Percentiles rank a stretch among this genome's conserved stretches.
Evolutionary conservation across 2,113 vertebrate species (phyloP).

Genomic region (Rhombomys opimus): DNA sequence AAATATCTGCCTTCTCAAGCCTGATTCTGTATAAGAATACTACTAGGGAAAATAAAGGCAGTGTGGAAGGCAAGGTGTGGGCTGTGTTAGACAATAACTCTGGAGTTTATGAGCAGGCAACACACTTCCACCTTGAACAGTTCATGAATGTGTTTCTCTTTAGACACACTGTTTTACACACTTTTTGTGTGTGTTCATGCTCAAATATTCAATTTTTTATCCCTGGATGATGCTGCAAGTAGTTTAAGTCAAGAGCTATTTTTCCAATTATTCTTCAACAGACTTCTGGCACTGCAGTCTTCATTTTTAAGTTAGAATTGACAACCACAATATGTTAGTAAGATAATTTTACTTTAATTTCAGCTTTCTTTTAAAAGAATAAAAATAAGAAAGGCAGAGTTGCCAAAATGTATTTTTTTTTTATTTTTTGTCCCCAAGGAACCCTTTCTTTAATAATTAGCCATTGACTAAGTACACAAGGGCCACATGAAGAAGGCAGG

Average conservation of each 20-base stretch:
- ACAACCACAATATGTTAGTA: not conserved
- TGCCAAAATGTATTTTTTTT: not conserved
- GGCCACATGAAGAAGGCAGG: not conserved
- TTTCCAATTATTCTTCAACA: not conserved
- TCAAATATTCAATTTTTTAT: not conserved
- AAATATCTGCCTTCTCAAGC: not conserved
- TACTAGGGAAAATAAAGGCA: not conserved
- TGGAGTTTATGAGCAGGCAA: conserved; percentile 46
- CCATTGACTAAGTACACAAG: not conserved
- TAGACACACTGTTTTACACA: not conserved
- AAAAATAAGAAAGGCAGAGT: conserved; percentile 39
- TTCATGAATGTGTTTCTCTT: not conserved
- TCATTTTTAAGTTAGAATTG: not conserved
- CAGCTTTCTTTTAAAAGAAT: conserved; percentile 43
- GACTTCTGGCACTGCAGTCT: not conserved
- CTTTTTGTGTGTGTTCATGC: not conserved
- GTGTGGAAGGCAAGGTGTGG: not conserved
- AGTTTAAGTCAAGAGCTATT: not conserved
- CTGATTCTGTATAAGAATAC: not conserved
- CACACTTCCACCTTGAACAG: not conserved
- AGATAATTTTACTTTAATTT: conserved; percentile 20
- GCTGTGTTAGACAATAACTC: conserved; percentile 8
- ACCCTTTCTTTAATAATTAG: not conserved
- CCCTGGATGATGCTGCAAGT: not conserved
- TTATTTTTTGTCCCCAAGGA: not conserved